Evolutionary conservation across 2,888 invertebrate genomes (phyloP), one percentile per base, ranked within the genome.

Genomic region (Bombylius major): DNA sequence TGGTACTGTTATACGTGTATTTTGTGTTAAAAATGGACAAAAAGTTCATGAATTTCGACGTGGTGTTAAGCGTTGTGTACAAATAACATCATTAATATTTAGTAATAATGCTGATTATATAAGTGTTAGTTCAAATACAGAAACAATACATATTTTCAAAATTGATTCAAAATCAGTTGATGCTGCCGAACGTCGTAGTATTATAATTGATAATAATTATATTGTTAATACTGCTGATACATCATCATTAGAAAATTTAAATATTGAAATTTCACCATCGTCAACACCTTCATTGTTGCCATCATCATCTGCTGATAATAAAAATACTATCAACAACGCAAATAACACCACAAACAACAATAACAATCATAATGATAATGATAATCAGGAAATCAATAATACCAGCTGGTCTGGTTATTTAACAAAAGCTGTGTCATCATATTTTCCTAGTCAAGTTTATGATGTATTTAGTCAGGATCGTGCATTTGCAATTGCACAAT

Each of bases 1-100:
- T 7, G 74, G 74, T 33, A 74, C 74, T 58, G 75, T 74, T 60
- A 74, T 74, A 65, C 66, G 74, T 11, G 69, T 74, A n/a, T 74
- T 74, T 58, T 73, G 71, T 56, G 72, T 71, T 6, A 70, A 70
- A 61, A 73, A 71, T 59, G 74, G 73, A 4, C 72, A 74, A 59
- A 66, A 69, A 44, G 69, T 74, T 5, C 72, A 73, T 62, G 74
- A 74, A 61, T 73, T 74, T 58, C 65, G 74, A 14, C 69, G 74
- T 1, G 74, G 74, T 14, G 69, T 73, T 9, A 74, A 72, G 46
- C 67, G 74, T 42, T 71, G 72, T 50, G 74, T 73, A 6, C 62
- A 67, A 8, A 74, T 74, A 49, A 71, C 71, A 3, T 74, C 74
- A 6, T 61, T 74, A 60, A 69, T 70, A 6, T 74, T 74, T 60